phyloP scores from a whole-genome alignment of 2,797 vertebrate genomes.

The Erpetoichthys calabaricus region DNA sequence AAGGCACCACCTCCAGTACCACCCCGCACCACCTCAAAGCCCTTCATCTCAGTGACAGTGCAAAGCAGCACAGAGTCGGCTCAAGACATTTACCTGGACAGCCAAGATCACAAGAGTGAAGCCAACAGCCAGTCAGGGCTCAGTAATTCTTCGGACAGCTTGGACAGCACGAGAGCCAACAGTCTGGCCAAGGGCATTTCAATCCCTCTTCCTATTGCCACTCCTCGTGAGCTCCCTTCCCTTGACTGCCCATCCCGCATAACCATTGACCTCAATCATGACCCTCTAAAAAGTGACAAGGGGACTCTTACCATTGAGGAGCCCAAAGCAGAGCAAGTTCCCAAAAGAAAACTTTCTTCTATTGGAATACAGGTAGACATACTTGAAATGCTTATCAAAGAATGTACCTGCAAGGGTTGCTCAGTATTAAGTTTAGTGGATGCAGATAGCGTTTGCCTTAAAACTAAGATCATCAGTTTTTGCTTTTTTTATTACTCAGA shows the following conservation, averaged over 20 bases:
- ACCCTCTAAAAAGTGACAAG: constrained; percentile 62
- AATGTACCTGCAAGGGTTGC: constrained; percentile 18
- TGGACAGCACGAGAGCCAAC: constrained; percentile 82
- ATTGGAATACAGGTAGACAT: constrained; percentile 91
- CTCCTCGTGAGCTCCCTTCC: constrained; percentile 46
- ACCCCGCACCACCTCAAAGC: constrained; percentile 90
- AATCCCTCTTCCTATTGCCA: constrained; percentile 52
- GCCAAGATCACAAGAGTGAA: constrained; percentile 84
- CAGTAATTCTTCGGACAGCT: constrained; percentile 94
- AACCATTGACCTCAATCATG: constrained; percentile 48
- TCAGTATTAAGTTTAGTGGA: neutral
- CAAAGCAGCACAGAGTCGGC: constrained; percentile 97
- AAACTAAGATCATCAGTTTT: neutral
- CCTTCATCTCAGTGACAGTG: constrained; percentile 94
- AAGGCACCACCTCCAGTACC: constrained; percentile 89
- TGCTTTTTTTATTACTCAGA: constrained; percentile 31
- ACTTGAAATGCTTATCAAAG: constrained; percentile 26
- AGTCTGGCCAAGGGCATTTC: constrained; percentile 66
- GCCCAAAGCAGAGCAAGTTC: constrained; percentile 53
- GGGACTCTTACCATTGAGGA: constrained; percentile 61
- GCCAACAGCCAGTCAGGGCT: constrained; percentile 89
- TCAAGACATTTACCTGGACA: constrained; percentile 93
- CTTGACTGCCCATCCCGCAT: constrained; percentile 41
- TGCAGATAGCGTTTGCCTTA: no score
- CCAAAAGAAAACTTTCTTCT: constrained; percentile 88